These are phyloP conservation scores for Ptilodon capucinus DNA, from an alignment of 2,888 invertebrate species.

Conservation along the genomic window DNA sequence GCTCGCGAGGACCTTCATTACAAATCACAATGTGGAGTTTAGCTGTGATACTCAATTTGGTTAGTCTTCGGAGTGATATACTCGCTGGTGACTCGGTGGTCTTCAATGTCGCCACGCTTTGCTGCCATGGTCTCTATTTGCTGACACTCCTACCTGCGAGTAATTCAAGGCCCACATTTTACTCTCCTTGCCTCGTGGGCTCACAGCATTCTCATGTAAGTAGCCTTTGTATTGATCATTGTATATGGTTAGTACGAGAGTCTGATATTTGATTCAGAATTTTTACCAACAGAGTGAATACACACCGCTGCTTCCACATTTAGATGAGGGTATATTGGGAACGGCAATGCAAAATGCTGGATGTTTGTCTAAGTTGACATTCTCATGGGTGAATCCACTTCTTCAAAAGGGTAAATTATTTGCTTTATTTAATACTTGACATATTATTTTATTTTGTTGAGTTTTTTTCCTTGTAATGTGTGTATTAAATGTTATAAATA, in stretches of 20 bases:
- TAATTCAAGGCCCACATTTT: constrained; percentile 73
- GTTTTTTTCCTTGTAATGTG: too few species aligned
- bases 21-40: constrained; percentile 87
- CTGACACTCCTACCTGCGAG: constrained; percentile 87
- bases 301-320: constrained; percentile 84
- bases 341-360: constrained; percentile 91
- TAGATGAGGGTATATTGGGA: constrained; percentile 89
- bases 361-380: constrained; percentile 88
- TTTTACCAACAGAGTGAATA: constrained; percentile 79
- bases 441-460: too few species aligned
- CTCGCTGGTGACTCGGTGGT: constrained; percentile 74
- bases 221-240: constrained; percentile 14
- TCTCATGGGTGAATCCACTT: constrained; percentile 94
- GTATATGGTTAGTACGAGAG: background rate
- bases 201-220: constrained; percentile 80
- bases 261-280: background rate
- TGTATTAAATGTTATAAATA: too few species aligned
- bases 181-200: constrained; percentile 73
- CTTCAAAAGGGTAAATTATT: constrained; percentile 86
- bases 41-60: constrained; percentile 85
- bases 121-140: constrained; percentile 86
- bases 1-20: constrained; percentile 88
- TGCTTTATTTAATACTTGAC: too few species aligned
- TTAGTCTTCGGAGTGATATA: constrained; percentile 87
- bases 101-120: constrained; percentile 84